Conservation (phyloP, 2,113 vertebrate genomes). For the Trachemys scripta region DNA sequence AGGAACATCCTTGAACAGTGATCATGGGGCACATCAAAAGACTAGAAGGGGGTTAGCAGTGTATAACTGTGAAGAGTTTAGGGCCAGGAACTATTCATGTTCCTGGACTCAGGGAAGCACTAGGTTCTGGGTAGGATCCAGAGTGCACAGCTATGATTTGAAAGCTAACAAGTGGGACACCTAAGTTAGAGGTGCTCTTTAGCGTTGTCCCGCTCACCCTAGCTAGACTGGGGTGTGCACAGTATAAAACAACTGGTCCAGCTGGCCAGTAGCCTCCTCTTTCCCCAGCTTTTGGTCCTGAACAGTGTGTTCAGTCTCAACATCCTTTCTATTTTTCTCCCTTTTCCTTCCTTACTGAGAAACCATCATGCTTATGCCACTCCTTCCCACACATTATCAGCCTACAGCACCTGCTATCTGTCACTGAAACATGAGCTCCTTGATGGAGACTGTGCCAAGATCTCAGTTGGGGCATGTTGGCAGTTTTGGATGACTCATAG, state of each 20-base stretch:
- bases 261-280: background rate
- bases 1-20: accelerated
- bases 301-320: accelerated
- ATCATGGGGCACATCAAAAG: accelerated
- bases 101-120: background rate
- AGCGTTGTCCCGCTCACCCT: accelerated
- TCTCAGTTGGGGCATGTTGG: accelerated
- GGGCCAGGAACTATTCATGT: accelerated
- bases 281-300: background rate
- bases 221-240: accelerated
- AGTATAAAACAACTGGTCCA: background rate
- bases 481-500: accelerated
- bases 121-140: accelerated
- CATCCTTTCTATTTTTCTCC: accelerated
- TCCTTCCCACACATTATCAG: accelerated
- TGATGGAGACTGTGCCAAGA: accelerated
- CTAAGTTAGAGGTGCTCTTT: background rate
- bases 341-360: background rate
- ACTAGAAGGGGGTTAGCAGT: accelerated
- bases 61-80: accelerated
- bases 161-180: background rate
- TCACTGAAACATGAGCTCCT: accelerated
- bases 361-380: accelerated
- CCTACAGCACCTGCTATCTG: accelerated
- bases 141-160: background rate